phyloP scores from a whole-genome alignment of 2,797 vertebrate genomes.

The Chaetodon trifasciatus region DNA sequence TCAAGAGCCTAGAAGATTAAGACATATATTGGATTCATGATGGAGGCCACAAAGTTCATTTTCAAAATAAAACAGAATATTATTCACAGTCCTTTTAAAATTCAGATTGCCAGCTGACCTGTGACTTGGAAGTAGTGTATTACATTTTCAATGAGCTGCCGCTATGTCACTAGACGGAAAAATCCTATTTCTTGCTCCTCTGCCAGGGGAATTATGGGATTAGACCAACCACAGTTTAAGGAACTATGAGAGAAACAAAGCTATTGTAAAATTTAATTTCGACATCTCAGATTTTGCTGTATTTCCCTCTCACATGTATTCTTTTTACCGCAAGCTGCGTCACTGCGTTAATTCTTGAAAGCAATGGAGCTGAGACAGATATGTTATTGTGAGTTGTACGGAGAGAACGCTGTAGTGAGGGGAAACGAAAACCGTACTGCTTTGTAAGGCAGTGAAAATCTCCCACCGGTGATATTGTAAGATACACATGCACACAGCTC shows the following conservation, averaged over 20 bases:
- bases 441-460: conserved; percentile 90
- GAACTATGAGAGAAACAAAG: conserved; percentile 60
- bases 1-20: conserved; percentile 99
- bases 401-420: conserved; percentile 55
- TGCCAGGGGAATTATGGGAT: conserved; percentile 86
- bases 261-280: conserved; percentile 50
- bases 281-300: conserved; percentile 46
- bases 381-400: conserved; percentile 47
- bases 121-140: conserved; percentile 98
- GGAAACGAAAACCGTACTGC: conserved; percentile 63
- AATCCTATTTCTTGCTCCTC: conserved; percentile 85
- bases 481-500: conserved; percentile 91
- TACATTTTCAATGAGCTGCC: conserved; percentile 99
- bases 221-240: conserved; percentile 72
- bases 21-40: conserved; percentile 99
- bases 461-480: conserved; percentile 91
- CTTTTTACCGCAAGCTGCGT: neutral
- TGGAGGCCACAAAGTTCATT: conserved; percentile 99
- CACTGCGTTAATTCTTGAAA: conserved; percentile 50
- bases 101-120: conserved; percentile 99
- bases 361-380: conserved; percentile 42
- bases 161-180: conserved; percentile 87
- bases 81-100: conserved; percentile 99
- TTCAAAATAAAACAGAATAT: conserved; percentile 99
- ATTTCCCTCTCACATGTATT: conserved; percentile 29